Conservation (phyloP, 2,113 vertebrate species). For the Ageneiosus marmoratus region DNA sequence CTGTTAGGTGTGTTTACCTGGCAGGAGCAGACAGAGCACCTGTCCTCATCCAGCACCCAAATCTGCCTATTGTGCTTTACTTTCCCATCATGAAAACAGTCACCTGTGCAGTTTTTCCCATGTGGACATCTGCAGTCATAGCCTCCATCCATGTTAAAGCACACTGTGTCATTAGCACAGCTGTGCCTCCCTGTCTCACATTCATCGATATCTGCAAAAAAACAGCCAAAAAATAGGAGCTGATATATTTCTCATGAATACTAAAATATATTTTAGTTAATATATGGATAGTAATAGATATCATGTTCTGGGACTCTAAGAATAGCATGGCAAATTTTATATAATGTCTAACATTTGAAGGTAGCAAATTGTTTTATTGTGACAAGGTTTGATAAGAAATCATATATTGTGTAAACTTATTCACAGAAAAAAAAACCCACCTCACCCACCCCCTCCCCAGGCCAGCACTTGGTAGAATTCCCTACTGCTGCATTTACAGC, state of each 20-base stretch:
- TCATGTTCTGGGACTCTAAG: neutral
- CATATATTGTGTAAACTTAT: neutral
- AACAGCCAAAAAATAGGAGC: conserved; percentile 4
- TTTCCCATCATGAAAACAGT: conserved; percentile 90
- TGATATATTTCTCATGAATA: neutral
- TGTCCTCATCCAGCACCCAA: conserved; percentile 95
- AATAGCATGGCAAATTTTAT: neutral
- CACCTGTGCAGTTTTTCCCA: conserved; percentile 95
- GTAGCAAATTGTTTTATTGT: neutral
- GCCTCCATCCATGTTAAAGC: conserved; percentile 97
- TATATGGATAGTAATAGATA: neutral
- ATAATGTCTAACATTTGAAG: neutral
- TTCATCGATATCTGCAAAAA: conserved; percentile 91
- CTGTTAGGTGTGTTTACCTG: conserved; percentile 72
- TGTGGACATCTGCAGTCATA: conserved; percentile 98
- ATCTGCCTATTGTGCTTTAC: conserved; percentile 97
- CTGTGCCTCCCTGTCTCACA: conserved; percentile 91
- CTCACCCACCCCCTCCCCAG: neutral
- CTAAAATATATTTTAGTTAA: neutral
- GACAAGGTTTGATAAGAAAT: neutral
- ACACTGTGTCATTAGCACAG: conserved; percentile 96
- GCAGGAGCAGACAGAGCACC: conserved; percentile 95
- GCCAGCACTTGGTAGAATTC: neutral
- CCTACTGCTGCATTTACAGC: neutral
- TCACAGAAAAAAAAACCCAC: too few relatives aligned